Base-by-base conservation (phyloP, 2,888 invertebrate species). In the Lepetodrilus schrolli region DNA sequence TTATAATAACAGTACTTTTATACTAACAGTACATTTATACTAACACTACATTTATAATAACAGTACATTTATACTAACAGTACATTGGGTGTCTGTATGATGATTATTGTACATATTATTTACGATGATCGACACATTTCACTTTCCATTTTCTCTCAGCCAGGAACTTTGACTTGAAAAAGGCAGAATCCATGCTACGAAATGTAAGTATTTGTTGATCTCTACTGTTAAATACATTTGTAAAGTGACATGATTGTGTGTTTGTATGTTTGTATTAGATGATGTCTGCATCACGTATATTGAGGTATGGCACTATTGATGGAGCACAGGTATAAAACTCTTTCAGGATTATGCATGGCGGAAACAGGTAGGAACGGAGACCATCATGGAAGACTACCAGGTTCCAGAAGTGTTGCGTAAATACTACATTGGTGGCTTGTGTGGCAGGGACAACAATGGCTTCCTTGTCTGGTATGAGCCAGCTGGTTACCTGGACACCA, bases 141-240 rank as follows among this genome's bases (percentile, higher is more conserved):
- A 21, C 37, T 20, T 8, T 26, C 10, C 49, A 43, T 21, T 65
- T 47, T 74, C 66, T 79, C 80, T 48, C 92, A 96, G 97, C 97
- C 1, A 92, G 97, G 87, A 95, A 94, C 91, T 97, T 96, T 94
- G 94, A 96, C 88, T 88, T 94, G 0, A 94, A 93, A 70, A 96
- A 95, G n/a, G 95, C 97, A 0, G 97, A 97, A 90, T 95, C 95
- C 91, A 97, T 97, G 97, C 91, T 97, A 1, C 92, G 96, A 92
- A 94, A 95, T 87, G 96, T 96, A 92, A 93, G 94, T 93, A 68
- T 10, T 51, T n/a, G n/a, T n/a, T n/a, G n/a, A n/a, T n/a, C n/a
- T n/a, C n/a, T n/a, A n/a, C n/a, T n/a, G n/a, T n/a, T n/a, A n/a
- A n/a, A n/a, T n/a, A n/a, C n/a, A n/a, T n/a, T n/a, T n/a, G n/a